Percentiles rank a stretch among this genome's conserved stretches.
These are phyloP conservation scores for Rhamnusium bicolor DNA, from an alignment of 2,888 invertebrate species.

Conservation along the genomic window DNA sequence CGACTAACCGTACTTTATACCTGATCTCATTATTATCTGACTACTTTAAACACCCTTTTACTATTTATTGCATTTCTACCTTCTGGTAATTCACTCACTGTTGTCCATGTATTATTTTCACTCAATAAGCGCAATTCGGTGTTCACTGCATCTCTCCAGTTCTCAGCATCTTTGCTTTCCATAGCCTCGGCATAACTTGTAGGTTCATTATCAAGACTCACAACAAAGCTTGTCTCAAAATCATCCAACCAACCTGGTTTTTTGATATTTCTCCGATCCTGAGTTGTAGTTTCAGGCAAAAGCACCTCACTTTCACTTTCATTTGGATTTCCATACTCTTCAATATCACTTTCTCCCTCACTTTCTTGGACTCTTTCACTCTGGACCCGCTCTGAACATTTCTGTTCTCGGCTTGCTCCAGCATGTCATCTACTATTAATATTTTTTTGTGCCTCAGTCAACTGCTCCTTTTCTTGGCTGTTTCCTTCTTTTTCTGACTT, in stretches of 20 bases:
- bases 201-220: neutral
- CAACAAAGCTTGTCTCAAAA: neutral
- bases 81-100: neutral
- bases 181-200: neutral
- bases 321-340: too few species aligned
- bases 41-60: neutral
- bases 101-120: neutral
- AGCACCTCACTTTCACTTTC: too few species aligned
- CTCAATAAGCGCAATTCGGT: neutral
- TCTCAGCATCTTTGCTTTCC: neutral
- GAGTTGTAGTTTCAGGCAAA: too few species aligned
- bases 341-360: too few species aligned
- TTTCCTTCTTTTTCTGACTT: neutral
- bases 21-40: neutral
- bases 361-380: too few species aligned
- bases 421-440: neutral
- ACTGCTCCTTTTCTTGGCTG: neutral
- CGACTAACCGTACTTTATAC: conserved; percentile 5
- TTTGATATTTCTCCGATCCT: too few species aligned
- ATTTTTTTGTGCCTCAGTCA: neutral
- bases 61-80: neutral
- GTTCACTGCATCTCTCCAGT: neutral
- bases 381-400: too few species aligned
- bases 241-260: too few species aligned
- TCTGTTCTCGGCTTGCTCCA: too few species aligned